Base-by-base conservation (phyloP, 2,113 vertebrate species). In the Raphicerus campestris region DNA sequence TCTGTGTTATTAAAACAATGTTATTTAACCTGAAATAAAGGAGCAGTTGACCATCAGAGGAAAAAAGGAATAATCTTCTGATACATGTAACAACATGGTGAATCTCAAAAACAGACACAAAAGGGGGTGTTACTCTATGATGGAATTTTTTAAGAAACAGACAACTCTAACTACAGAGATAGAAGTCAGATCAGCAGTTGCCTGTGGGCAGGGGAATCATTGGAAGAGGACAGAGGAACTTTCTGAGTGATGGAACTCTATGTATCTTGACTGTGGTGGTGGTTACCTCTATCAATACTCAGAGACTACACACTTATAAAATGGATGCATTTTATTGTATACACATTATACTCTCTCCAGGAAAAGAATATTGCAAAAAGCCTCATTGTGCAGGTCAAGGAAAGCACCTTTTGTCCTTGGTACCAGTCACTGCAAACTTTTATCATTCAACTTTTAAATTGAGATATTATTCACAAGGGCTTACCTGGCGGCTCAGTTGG, bases 21-120 rank as follows among this genome's bases (percentile, higher is more conserved):
- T n/a, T 87, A 81, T 93, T 93, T 88, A 78, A 90, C 30, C 35
- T 61, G 53, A 91, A 91, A 87, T 61, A 73, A 84, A 93, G 42
- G 58, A 58, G 61, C 87, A 58, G 8, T 24, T 78, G 70, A 94
- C 75, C 10, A 30, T 53, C 24, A 94, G 51, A 78, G n/a, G 7
- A 47, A 26, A 93, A 58, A 89, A 89, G 24, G 3, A 95, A n/a
- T 49, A 80, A 55, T 86, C n/a, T 88, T 89, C 51, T 80, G 77
- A 80, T 80, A 51, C 47, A 20, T 20, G 30, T 51, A 80, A 80
- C 19, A 73, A 93, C 5, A 3, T 61, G 19, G 30, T 78, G 30
- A 87, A 87, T 87, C 45, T 92, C 42, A 77, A 85, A 88, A 80
- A 30, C 19, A 88, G 51, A 85, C 42, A 73, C 14, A 17, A 61